phyloP scores from a whole-genome alignment of 1,140 invertebrate genomes.

The Thrips palmi region DNA sequence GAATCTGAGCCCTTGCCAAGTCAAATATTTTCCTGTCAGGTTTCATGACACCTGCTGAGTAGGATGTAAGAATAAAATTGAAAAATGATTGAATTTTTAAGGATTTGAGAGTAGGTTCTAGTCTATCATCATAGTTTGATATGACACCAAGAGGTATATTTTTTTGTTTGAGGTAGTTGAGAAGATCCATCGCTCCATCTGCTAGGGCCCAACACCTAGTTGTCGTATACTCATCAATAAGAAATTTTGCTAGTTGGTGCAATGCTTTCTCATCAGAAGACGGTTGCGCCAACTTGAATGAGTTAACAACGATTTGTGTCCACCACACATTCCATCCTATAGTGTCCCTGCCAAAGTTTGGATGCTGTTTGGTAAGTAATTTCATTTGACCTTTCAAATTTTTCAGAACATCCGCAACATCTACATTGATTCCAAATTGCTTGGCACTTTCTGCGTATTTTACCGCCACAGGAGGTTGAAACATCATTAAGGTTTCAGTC shows the following conservation, averaged over 20 bases:
- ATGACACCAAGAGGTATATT: conserved; percentile 50
- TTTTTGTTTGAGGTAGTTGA: conserved; percentile 33
- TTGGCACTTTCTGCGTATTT: conserved; percentile 50
- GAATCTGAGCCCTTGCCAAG: conserved; percentile 33
- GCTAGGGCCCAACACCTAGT: conserved; percentile 47
- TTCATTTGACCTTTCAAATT: conserved; percentile 44
- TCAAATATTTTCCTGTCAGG: conserved; percentile 55
- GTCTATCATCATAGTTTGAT: conserved; percentile 73
- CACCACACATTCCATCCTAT: conserved; percentile 71
- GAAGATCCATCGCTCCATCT: conserved; percentile 38
- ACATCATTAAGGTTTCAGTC: conserved; percentile 63
- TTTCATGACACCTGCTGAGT: conserved; percentile 51
- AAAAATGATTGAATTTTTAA: conserved; percentile 47
- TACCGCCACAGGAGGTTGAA: conserved; percentile 43
- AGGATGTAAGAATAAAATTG: conserved; percentile 63
- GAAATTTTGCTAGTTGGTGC: conserved; percentile 32
- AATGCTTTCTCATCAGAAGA: conserved; percentile 24
- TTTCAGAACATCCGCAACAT: conserved; percentile 33
- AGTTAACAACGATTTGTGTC: conserved; percentile 40
- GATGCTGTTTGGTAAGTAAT: conserved; percentile 41
- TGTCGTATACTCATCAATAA: conserved; percentile 43
- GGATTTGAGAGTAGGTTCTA: conserved; percentile 43
- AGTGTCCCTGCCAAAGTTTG: conserved; percentile 54
- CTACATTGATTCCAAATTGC: conserved; percentile 42
- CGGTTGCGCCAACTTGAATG: conserved; percentile 26